Evolutionary conservation across 2,888 invertebrate genomes (phyloP).

Genomic region (Aphidoletes aphidimyza): DNA sequence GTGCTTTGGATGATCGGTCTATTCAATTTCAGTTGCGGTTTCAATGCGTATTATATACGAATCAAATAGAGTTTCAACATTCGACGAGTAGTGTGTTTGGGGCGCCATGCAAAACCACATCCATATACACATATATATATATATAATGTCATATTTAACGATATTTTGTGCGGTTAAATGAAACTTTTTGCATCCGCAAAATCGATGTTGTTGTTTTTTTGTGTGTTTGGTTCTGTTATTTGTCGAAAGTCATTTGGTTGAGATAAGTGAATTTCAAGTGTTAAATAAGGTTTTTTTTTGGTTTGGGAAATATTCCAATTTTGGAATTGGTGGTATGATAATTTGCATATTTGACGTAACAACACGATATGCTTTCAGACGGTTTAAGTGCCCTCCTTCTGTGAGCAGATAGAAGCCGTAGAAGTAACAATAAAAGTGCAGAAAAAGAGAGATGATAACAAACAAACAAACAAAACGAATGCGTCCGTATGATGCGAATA

Average conservation of each 20-base stretch:
- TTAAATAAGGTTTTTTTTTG: slow-evolving; percentile 21
- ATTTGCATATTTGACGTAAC: not conserved
- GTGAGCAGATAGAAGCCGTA: no score
- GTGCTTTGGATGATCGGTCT: slow-evolving; percentile 9
- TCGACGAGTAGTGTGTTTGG: no score
- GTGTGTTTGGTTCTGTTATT: no score
- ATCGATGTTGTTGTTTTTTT: no score
- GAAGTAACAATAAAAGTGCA: no score
- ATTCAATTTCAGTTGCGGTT: not conserved
- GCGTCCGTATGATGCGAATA: no score
- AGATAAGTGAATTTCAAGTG: slow-evolving; percentile 36
- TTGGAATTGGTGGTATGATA: no score
- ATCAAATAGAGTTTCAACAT: no score
- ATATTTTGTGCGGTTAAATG: slow-evolving; percentile 7
- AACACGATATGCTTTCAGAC: not conserved
- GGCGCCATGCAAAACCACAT: not conserved
- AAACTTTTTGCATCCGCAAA: slow-evolving; percentile 1
- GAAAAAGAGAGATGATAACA: not conserved
- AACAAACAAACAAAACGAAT: no score
- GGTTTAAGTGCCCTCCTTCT: not conserved
- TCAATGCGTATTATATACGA: not conserved
- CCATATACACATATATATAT: no score
- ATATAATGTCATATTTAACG: not conserved
- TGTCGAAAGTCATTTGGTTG: not conserved
- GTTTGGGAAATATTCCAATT: no score